Conservation (phyloP, 2,888 invertebrate species). For the Calameuta filiformis region DNA sequence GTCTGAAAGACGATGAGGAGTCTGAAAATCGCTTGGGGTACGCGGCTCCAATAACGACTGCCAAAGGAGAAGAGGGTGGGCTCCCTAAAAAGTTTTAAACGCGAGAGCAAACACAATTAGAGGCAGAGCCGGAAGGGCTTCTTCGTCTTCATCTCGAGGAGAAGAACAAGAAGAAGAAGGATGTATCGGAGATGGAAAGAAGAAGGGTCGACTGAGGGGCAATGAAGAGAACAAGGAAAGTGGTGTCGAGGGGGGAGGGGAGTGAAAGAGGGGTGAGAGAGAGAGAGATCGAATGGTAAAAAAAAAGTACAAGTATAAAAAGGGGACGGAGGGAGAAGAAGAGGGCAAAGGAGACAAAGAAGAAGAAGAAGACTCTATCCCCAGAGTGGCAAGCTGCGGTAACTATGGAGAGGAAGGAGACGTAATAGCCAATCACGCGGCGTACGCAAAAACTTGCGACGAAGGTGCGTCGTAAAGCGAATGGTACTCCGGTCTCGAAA, state of each 20-base stretch:
- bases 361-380: constrained; percentile 59
- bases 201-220: background rate
- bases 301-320: background rate
- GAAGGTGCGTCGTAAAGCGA: constrained; percentile 56
- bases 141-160: constrained; percentile 16
- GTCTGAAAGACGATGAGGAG: background rate
- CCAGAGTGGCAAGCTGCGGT: constrained; percentile 45
- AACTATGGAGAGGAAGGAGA: constrained; percentile 55
- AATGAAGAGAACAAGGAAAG: background rate
- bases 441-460: constrained; percentile 57
- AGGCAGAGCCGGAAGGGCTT: constrained; percentile 42
- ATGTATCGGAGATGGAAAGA: constrained; percentile 4
- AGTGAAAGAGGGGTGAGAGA: background rate
- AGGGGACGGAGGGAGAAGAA: background rate
- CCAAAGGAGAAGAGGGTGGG: constrained; percentile 30
- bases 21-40: background rate
- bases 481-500: constrained; percentile 36
- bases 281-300: constrained; percentile 3
- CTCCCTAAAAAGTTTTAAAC: constrained; percentile 35
- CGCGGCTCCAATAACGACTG: constrained; percentile 14
- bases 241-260: background rate
- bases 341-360: constrained; percentile 23
- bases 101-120: constrained; percentile 57
- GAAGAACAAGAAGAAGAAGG: constrained; percentile 21
- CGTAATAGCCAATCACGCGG: constrained; percentile 64